Base-by-base conservation (phyloP, 2,113 vertebrate genomes). In the zebrafish (Danio rerio) region DNA sequence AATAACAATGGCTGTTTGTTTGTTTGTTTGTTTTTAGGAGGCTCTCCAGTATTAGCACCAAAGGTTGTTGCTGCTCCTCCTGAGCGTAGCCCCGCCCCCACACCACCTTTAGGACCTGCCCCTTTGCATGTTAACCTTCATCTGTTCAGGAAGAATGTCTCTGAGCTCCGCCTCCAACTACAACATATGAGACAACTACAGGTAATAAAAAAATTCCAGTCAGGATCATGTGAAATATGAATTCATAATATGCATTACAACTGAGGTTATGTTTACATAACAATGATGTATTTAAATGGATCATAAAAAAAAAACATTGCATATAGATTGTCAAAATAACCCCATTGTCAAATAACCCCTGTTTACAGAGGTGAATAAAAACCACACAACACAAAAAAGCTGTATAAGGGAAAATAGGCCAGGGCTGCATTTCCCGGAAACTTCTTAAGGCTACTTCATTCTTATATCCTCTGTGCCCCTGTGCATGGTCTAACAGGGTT, bases 181-280 rank as follows among this genome's bases (percentile, higher is more conserved):
- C 96, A 96, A 84, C 96, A 98, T 90, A 97, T 98, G 94, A 94
- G 93, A 84, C 96, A 96, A 87, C 92, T 96, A 77, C 98, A 99
- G 97, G 98, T 96, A 95, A 86, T n/a, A 86, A 62, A 56, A 53
- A n/a, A 45, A 47, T 55, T 16, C 49, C 45, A 61, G 9, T 50
- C 20, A 62, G 12, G 8, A 40, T 42, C 16, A 7, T 52, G 4
- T 45, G 11, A 45, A 43, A 59, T 18, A 55, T 6, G 20, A 21
- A 45, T 5, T 45, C 9, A 50, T 15, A 75, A 9, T 61, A 53
- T 18, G 6, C 31, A 55, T 11, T 56, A 56, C 7, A n/a, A 0
- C 66, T 31, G 1, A 31, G 31, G 31, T 2, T 31, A 31, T 31
- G 31, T 31, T 31, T 31, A 31, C 31, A 31, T 31, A 31, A 31